Evolutionary conservation across 2,888 invertebrate species (phyloP).

Genomic region (Osedax fenrisi): DNA sequence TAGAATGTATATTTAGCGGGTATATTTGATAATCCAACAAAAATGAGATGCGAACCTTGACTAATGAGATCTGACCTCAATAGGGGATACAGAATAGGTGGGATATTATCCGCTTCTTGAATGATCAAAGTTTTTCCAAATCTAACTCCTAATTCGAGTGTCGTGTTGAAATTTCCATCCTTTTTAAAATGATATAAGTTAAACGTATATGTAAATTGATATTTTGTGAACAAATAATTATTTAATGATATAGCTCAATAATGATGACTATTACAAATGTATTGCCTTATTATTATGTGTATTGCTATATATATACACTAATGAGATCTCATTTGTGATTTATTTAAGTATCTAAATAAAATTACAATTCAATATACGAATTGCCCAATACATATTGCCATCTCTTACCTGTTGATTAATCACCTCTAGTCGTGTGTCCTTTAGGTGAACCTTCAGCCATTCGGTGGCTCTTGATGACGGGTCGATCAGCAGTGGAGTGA

Average conservation of each 20-base stretch:
- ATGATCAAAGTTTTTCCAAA: constrained; percentile 80
- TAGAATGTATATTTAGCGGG: too few relatives aligned
- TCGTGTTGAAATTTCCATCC: constrained; percentile 51
- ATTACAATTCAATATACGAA: too few relatives aligned
- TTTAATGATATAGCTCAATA: too few relatives aligned
- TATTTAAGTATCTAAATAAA: too few relatives aligned
- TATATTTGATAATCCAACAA: too few relatives aligned
- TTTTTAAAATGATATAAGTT: constrained; percentile 33
- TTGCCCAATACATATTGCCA: too few relatives aligned
- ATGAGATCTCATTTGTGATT: too few relatives aligned
- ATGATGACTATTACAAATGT: too few relatives aligned
- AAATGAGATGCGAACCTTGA: constrained; percentile 41
- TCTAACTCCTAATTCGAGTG: constrained; percentile 55
- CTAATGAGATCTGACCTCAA: constrained; percentile 58
- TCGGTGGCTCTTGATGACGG: constrained; percentile 70
- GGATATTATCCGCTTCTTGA: constrained; percentile 61
- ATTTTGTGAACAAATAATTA: too few relatives aligned
- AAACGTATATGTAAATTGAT: too few relatives aligned
- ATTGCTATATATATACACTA: too few relatives aligned
- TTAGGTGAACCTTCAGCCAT: constrained; percentile 68
- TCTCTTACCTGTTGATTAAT: constrained; percentile 66
- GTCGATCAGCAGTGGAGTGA: constrained; percentile 68
- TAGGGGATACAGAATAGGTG: constrained; percentile 58
- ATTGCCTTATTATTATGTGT: too few relatives aligned
- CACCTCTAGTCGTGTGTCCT: constrained; percentile 61